Evolutionary conservation across 1,140 invertebrate species (phyloP).

Genomic region (Geopemphigus sp.): DNA sequence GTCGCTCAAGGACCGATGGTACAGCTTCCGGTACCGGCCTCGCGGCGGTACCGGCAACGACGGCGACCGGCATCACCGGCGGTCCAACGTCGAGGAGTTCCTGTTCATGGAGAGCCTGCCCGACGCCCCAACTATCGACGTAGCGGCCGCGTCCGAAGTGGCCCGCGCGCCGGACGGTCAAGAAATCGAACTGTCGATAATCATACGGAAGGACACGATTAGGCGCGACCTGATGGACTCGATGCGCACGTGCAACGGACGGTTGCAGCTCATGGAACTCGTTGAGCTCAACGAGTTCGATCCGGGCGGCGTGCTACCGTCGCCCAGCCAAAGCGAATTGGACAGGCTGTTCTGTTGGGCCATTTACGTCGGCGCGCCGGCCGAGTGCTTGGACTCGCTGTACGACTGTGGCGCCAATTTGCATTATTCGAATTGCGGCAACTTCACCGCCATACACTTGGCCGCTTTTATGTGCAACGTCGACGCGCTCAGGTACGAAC

Average conservation of each 20-base stretch:
- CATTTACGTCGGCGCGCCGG: slow-evolving; percentile 64
- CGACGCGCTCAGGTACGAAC: slow-evolving; percentile 59
- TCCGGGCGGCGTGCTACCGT: slow-evolving; percentile 54
- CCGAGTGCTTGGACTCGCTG: slow-evolving; percentile 64
- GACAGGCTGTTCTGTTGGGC: slow-evolving; percentile 66
- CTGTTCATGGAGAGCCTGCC: slow-evolving; percentile 49
- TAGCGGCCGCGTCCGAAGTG: slow-evolving; percentile 66
- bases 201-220: slow-evolving; percentile 71
- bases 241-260: slow-evolving; percentile 65
- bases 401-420: slow-evolving; percentile 67
- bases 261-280: slow-evolving; percentile 67
- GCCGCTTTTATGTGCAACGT: slow-evolving; percentile 74
- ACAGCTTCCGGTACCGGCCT: slow-evolving; percentile 47
- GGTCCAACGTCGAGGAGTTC: slow-evolving; percentile 47
- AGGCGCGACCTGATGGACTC: slow-evolving; percentile 69
- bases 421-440: slow-evolving; percentile 64
- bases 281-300: slow-evolving; percentile 66
- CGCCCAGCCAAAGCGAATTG: slow-evolving; percentile 38
- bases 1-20: slow-evolving; percentile 49
- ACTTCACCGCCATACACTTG: slow-evolving; percentile 68
- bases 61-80: not conserved
- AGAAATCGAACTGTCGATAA: slow-evolving; percentile 64
- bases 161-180: slow-evolving; percentile 61
- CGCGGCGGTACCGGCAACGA: not conserved
- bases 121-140: not conserved